Evolutionary conservation across 2,888 invertebrate species (phyloP), one percentile per base, ranked within the genome.

Genomic region (Acronicta aceris): DNA sequence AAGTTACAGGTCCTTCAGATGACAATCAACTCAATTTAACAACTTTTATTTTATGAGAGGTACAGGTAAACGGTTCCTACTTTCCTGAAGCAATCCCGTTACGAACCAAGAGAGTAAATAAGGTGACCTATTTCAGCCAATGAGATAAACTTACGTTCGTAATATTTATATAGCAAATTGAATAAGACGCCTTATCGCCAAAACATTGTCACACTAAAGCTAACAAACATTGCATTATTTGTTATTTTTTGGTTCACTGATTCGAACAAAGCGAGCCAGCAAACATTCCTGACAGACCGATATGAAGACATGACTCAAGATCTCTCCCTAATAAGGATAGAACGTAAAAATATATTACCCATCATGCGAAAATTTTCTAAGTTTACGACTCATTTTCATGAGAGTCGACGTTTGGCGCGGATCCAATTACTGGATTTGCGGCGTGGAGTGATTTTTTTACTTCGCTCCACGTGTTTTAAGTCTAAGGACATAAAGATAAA

Each of bases 281-380:
- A 69, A 77, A 71, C 47, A 67, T 62, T 74, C 38, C 36, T 76
- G 78, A 71, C 78, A 78, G 69, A 63, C 64, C 56, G 72, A 74
- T 76, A 69, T 69, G 75, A 77, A 71, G 68, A 59, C 63, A 67
- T 62, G 65, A 61, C 55, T 72, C 42, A 54, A 68, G 60, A 69
- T 69, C 52, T 58, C 42, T 62, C 65, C 50, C 52, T 78, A 74
- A 74, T 71, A 76, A 76, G 71, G 71, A 63, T 65, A 57, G 69
- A 67, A 63, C 71, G 69, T 77, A 77, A 77, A 76, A 77, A 74
- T 71, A 76, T 77, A 77, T 77, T 74, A 69, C 58, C 74, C 62
- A 76, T 77, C 78, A 63, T 61, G 71, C 55, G 66, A 77, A 76
- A 77, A 71, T 77, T 77, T 77, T 76, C 75, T 69, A 77, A 76